These are phyloP conservation scores for Agapornis canus DNA, from an alignment of 2,797 vertebrate species.

Conservation along the genomic window DNA sequence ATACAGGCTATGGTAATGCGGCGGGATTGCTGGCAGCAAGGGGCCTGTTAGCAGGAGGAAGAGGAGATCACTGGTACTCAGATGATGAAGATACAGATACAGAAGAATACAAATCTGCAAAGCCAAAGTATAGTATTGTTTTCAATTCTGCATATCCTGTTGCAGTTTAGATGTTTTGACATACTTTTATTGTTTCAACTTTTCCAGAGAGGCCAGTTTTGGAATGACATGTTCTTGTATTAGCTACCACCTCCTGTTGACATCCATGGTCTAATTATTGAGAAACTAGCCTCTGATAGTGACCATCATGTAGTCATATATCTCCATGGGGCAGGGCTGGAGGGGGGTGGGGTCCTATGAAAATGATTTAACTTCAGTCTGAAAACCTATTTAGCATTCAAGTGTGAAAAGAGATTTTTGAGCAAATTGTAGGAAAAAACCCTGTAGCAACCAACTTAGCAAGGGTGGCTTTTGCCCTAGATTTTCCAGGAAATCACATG, in stretches of 20 bases:
- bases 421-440: background rate
- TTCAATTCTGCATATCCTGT: background rate
- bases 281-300: background rate
- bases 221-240: background rate
- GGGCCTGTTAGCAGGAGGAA: conserved; percentile 91
- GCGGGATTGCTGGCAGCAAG: conserved; percentile 93
- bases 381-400: background rate
- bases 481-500: background rate
- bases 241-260: background rate
- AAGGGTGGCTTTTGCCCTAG: background rate
- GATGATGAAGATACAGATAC: conserved; percentile 98
- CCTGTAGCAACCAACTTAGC: background rate
- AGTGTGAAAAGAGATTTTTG: background rate
- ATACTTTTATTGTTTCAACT: background rate
- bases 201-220: background rate
- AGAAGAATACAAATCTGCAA: conserved; percentile 95
- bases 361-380: background rate
- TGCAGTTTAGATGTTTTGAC: background rate
- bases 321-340: accelerated
- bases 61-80: conserved; percentile 95
- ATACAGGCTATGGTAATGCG: conserved; percentile 97
- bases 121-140: conserved; percentile 83
- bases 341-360: too few relatives aligned
- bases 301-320: background rate
- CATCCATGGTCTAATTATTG: background rate